A percentile compares a stretch with the other conserved stretches of the same genome.
These are phyloP conservation scores for Beris morrisii DNA, from an alignment of 2,888 invertebrate genomes.

Conservation along the genomic window DNA sequence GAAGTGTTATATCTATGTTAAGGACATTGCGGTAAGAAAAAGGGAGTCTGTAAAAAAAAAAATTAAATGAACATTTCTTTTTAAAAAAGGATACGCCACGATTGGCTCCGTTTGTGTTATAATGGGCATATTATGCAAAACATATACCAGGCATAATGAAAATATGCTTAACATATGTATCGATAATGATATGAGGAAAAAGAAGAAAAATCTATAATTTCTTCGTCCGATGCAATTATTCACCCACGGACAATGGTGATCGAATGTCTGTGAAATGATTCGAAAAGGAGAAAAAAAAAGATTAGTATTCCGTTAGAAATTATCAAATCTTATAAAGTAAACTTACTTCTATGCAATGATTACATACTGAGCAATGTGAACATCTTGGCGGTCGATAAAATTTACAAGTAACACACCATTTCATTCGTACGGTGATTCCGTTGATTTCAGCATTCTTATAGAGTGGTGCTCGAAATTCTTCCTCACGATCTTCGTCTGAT, in stretches of 20 bases:
- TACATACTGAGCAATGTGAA: conserved; percentile 98
- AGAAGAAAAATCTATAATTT: conserved; percentile 98
- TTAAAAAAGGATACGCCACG: conserved; percentile 78
- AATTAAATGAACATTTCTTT: conserved; percentile 16
- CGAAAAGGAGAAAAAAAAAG: conserved; percentile 16
- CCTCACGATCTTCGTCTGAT: conserved; percentile 95
- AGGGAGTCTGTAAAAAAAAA: conserved; percentile 13
- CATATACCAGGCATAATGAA: conserved; percentile 87
- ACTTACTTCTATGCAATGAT: conserved; percentile 93
- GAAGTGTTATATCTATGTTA: conserved; percentile 35
- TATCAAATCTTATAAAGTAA: not conserved
- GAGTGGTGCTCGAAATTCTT: conserved; percentile 93
- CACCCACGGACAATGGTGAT: conserved; percentile 99
- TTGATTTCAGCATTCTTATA: conserved; percentile 98
- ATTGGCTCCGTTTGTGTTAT: conserved; percentile 80
- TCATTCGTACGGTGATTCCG: conserved; percentile 98
- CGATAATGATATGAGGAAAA: conserved; percentile 94
- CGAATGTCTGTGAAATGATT: conserved; percentile 82
- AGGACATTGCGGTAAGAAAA: conserved; percentile 39
- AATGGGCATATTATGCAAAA: conserved; percentile 80
- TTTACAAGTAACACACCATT: conserved; percentile 99
- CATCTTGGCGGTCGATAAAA: conserved; percentile 99
- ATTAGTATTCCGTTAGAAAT: conserved; percentile 1
- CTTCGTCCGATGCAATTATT: conserved; percentile 96
- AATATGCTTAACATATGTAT: conserved; percentile 98